A percentile compares a stretch with the other conserved stretches of the same genome.
phyloP scores from a whole-genome alignment of 2,797 vertebrate genomes.

The Astyanax mexicanus region DNA sequence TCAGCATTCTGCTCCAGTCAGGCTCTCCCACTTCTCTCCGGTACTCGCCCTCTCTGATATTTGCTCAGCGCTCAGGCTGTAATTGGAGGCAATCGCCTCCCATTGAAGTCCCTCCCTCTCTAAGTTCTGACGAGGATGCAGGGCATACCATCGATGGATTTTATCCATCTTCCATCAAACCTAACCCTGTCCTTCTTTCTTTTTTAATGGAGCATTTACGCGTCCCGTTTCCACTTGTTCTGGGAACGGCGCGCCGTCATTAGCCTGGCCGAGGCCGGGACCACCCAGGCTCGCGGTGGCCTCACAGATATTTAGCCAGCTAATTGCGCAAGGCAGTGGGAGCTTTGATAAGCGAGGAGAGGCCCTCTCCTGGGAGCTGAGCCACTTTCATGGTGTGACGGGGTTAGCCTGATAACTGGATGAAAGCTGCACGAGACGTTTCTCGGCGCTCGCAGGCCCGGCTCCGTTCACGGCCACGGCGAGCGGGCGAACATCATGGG shows the following conservation, averaged over 20 bases:
- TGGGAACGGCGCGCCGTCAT: conserved; percentile 72
- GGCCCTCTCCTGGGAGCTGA: conserved; percentile 62
- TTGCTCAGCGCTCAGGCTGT: conserved; percentile 1
- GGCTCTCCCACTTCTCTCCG: neutral
- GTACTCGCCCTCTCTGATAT: neutral
- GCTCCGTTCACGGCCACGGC: conserved; percentile 58
- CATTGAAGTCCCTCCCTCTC: conserved; percentile 29
- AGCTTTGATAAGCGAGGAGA: conserved; percentile 71
- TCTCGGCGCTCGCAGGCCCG: conserved; percentile 48
- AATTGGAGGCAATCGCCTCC: conserved; percentile 23
- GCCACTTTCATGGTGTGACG: conserved; percentile 65
- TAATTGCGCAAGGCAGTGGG: conserved; percentile 66
- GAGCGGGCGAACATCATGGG: conserved; percentile 66
- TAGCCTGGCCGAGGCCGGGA: conserved; percentile 67
- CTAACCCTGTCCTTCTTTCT: conserved; percentile 64
- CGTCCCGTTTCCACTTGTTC: conserved; percentile 69
- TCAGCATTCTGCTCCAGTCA: conserved; percentile 1
- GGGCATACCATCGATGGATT: conserved; percentile 26
- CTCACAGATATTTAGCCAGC: conserved; percentile 56
- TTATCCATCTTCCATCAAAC: conserved; percentile 69
- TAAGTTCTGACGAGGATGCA: conserved; percentile 18
- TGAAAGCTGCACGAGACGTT: conserved; percentile 60
- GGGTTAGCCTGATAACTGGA: conserved; percentile 62
- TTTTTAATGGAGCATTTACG: conserved; percentile 73
- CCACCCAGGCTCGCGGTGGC: conserved; percentile 72